phyloP scores from a whole-genome alignment of 2,113 vertebrate genomes.

The Tetrao urogallus region DNA sequence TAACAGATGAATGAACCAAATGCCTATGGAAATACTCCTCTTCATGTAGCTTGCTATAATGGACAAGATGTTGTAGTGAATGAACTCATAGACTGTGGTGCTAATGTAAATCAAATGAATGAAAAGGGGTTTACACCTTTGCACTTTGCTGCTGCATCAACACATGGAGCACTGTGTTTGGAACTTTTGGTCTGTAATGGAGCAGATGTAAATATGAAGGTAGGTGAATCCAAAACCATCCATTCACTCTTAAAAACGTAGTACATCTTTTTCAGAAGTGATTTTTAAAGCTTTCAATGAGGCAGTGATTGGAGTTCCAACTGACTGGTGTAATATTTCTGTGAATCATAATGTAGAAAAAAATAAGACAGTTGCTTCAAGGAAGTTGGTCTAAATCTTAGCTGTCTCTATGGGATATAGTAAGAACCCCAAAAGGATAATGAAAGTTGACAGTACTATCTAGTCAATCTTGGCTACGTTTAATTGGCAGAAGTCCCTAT shows the following conservation, averaged over 20 bases:
- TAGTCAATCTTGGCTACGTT: not conserved
- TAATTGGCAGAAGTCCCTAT: not conserved
- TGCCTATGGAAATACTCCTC: constrained; percentile 94
- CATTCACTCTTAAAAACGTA: not conserved
- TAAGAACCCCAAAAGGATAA: not conserved
- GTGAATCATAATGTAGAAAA: not conserved
- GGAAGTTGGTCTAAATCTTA: not conserved
- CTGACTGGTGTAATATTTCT: not conserved
- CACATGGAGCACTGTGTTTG: constrained; percentile 94
- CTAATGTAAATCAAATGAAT: constrained; percentile 96
- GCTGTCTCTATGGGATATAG: not conserved
- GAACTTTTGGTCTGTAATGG: constrained; percentile 96
- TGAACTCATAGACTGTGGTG: constrained; percentile 95
- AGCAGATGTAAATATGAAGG: constrained; percentile 96
- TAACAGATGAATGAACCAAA: constrained; percentile 95
- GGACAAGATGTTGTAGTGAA: constrained; percentile 98
- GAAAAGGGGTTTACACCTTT: constrained; percentile 95
- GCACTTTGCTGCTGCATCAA: constrained; percentile 96
- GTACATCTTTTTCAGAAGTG: not conserved
- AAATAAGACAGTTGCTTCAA: not conserved
- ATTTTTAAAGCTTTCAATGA: not conserved
- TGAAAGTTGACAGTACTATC: not conserved
- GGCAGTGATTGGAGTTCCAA: not conserved
- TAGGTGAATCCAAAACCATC: constrained; percentile 63
- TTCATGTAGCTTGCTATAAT: constrained; percentile 98